Evolutionary conservation across 2,888 invertebrate genomes (phyloP), one percentile per base, ranked within the genome.

Genomic region (Drymonia ruficornis): DNA sequence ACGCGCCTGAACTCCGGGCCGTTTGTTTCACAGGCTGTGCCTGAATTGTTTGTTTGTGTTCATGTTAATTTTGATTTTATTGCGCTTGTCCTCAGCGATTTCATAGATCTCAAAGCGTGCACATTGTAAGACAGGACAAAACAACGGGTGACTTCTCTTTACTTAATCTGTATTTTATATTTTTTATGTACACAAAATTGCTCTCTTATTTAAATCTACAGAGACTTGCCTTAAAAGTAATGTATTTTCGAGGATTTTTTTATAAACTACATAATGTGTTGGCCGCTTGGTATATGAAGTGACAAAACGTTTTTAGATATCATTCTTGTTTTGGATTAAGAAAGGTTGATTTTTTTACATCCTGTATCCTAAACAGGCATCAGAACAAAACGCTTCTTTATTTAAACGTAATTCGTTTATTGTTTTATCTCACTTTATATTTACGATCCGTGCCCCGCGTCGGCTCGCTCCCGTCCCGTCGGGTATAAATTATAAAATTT

Each of bases 381-480:
- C 73, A 74, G 78, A 79, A 91, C 91, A 90, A 91, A 91, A 89
- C 87, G 89, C 84, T 89, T 84, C 86, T 91, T 91, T 91, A 89
- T 90, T 87, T 88, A 84, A 86, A 86, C 84, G 85, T 91, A 91
- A 91, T 91, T 84, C 90, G 89, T 91, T 91, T 91, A 92, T 92
- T 92, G 91, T 91, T 91, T 92, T 91, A 91, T 91, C 91, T 91
- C 76, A 73, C 75, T 84, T 82, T 79, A 85, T 90, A 90, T 92
- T 92, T 91, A 92, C 84, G 91, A 85, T 71, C 82, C 68, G 81
- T 78, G 78, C 81, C 80, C 67, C 69, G 65, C 62, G 63, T 76
- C 74, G 72, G 68, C 82, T 74, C 82, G 78, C 80, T 82, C 83
- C 73, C 71, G 76, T 61, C 57, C 57, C 58, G 59, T 66, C 61